Evolutionary conservation across 1,140 invertebrate genomes (phyloP).

Genomic region (Neodiprion fabricii): DNA sequence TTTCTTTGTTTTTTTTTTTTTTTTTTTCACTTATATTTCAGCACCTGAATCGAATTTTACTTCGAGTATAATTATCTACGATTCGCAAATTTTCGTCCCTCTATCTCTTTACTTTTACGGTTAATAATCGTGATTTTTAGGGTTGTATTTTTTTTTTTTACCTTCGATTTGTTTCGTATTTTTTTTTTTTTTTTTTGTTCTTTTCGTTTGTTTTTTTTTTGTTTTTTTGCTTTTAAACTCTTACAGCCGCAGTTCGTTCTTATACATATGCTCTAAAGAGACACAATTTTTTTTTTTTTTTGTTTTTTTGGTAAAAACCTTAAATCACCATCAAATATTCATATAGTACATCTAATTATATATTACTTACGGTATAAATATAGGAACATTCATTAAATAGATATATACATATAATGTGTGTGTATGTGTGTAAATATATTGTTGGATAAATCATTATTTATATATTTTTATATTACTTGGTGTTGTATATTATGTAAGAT

Average conservation of each 20-base stretch:
- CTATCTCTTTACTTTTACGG: background rate
- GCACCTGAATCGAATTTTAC: slow-evolving; percentile 1
- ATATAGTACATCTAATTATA: slow-evolving; percentile 56
- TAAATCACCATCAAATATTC: slow-evolving; percentile 60
- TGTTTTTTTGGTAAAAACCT: slow-evolving; percentile 56
- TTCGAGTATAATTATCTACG: slow-evolving; percentile 8
- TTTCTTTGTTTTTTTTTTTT: slow-evolving; percentile 10
- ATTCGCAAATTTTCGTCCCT: background rate
- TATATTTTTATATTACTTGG: slow-evolving; percentile 55
- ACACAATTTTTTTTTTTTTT: slow-evolving; percentile 43
- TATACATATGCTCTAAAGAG: slow-evolving; percentile 40
- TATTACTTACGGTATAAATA: slow-evolving; percentile 58
- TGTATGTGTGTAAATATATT: slow-evolving; percentile 43
- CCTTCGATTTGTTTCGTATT: no score
- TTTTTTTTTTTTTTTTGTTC: no score
- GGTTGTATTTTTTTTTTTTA: no score
- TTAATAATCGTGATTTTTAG: no score
- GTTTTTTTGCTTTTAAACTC: no score
- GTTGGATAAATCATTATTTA: slow-evolving; percentile 44
- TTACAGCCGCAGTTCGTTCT: no score
- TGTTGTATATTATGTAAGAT: slow-evolving; percentile 51
- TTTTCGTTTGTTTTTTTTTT: no score
- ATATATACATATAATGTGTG: slow-evolving; percentile 30
- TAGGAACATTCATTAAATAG: slow-evolving; percentile 63
- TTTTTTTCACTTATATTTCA: slow-evolving; percentile 11